Conservation (phyloP, 2,888 invertebrate species). For the Acleris literana region DNA sequence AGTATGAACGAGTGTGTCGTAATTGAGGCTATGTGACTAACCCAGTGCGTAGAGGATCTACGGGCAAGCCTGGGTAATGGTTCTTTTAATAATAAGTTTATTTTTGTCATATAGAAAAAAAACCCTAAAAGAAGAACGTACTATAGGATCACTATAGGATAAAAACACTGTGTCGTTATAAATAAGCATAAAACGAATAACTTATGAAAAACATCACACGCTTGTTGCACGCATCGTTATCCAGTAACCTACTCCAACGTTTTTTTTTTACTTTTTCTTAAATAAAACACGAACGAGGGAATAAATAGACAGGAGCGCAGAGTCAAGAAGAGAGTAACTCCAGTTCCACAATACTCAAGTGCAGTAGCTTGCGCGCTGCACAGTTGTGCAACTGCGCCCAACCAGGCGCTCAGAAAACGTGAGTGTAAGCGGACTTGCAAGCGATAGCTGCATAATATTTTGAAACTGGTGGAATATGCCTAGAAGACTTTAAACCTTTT, state of each 20-base stretch:
- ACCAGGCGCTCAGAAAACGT: constrained; percentile 56
- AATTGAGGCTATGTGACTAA: constrained; percentile 77
- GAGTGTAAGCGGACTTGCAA: constrained; percentile 32
- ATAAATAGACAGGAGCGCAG: constrained; percentile 58
- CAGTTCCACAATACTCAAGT: constrained; percentile 39
- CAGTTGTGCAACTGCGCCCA: constrained; percentile 63
- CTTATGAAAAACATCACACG: neutral
- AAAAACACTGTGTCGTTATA: neutral
- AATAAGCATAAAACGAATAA: neutral
- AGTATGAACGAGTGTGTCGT: constrained; percentile 71
- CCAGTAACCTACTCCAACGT: neutral
- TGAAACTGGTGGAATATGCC: constrained; percentile 12
- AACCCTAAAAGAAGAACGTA: too few relatives aligned
- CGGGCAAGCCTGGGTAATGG: constrained; percentile 43
- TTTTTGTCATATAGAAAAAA: too few relatives aligned
- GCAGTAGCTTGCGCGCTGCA: constrained; percentile 44
- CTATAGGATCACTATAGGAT: too few relatives aligned
- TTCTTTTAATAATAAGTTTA: neutral
- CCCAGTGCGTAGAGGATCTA: constrained; percentile 53
- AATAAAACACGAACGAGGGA: constrained; percentile 49
- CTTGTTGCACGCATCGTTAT: neutral
- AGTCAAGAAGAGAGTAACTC: constrained; percentile 43
- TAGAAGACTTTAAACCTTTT: too few relatives aligned
- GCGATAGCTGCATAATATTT: constrained; percentile 21
- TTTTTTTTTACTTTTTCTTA: constrained; percentile 18